Percentiles rank a stretch among this genome's conserved stretches.
Evolutionary conservation across 2,888 invertebrate species (phyloP).

Genomic region (Siphlonurus alternatus): DNA sequence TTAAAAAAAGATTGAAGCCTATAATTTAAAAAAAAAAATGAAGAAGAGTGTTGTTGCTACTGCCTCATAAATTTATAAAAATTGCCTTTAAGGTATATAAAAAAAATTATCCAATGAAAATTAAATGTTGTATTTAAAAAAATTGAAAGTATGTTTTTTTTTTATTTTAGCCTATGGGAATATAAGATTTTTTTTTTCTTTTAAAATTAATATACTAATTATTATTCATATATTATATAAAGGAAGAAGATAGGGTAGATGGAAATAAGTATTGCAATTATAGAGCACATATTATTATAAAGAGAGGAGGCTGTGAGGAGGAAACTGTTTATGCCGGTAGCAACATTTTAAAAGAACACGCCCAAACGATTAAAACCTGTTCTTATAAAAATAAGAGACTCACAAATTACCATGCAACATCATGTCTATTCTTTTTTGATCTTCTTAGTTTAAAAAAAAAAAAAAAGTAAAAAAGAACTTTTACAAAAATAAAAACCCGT

Average conservation of each 20-base stretch:
- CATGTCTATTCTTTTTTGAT: not conserved
- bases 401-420: not conserved
- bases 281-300: not conserved
- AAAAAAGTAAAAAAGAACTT: not conserved
- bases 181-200: not conserved
- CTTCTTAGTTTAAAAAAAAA: not conserved
- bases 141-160: not conserved
- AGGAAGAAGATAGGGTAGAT: not conserved
- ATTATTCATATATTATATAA: not conserved
- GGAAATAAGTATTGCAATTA: not conserved
- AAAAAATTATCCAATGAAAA: not conserved
- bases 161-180: not conserved
- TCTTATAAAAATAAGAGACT: not conserved
- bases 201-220: not conserved
- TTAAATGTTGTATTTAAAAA: not conserved
- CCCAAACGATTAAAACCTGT: not conserved
- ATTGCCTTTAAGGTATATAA: not conserved
- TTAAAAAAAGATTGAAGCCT: no score
- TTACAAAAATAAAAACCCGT: not conserved
- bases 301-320: not conserved
- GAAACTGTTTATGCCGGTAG: not conserved
- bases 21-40: no score
- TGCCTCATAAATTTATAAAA: not conserved
- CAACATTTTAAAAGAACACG: not conserved
- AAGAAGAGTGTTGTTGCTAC: not conserved